Evolutionary conservation across 2,888 invertebrate species (phyloP).

Genomic region (Catocala nupta): DNA sequence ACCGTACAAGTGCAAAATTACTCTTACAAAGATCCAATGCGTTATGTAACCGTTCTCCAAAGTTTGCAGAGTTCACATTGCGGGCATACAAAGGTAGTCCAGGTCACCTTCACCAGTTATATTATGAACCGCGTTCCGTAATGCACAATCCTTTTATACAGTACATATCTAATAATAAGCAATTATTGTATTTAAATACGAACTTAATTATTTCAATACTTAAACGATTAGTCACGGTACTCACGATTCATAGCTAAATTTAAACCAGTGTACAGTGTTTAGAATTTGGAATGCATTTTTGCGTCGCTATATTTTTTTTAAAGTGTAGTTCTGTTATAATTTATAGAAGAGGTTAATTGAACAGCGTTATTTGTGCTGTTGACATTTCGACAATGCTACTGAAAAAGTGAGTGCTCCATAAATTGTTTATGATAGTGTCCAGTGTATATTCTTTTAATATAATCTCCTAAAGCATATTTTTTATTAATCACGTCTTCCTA

Average conservation of each 20-base stretch:
- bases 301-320: no score
- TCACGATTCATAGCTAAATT: slow-evolving; percentile 2
- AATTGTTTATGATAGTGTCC: no score
- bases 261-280: background rate
- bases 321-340: no score
- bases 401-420: no score
- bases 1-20: background rate
- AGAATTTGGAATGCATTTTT: no score
- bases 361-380: no score
- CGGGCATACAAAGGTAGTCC: slow-evolving; percentile 54
- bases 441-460: no score
- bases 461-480: no score
- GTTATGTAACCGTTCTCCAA: slow-evolving; percentile 29
- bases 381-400: no score
- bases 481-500: background rate
- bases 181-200: background rate
- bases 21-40: slow-evolving; percentile 18
- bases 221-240: background rate
- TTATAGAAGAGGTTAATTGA: no score
- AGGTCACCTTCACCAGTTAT: slow-evolving; percentile 61
- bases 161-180: slow-evolving; percentile 2
- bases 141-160: slow-evolving; percentile 29
- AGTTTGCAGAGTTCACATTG: slow-evolving; percentile 41
- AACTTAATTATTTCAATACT: background rate
- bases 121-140: slow-evolving; percentile 35